These are phyloP conservation scores for Campylorhamphus procurvoides DNA, from an alignment of 2,113 vertebrate species.

Conservation along the genomic window DNA sequence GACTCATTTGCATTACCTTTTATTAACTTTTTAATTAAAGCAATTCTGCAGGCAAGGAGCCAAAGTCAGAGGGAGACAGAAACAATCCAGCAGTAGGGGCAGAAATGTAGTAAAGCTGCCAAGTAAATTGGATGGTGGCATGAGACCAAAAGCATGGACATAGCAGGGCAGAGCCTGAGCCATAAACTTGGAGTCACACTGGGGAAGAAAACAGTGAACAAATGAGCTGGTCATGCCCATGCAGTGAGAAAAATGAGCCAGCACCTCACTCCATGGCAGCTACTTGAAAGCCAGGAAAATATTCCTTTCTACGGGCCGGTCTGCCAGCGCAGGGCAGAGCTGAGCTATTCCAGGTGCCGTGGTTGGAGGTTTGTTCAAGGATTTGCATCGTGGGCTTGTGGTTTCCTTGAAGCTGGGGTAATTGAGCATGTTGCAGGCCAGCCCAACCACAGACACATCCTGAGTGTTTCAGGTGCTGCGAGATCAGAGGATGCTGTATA, in stretches of 20 bases:
- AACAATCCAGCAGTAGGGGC: background rate
- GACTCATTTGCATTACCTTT: background rate
- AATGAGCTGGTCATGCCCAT: background rate
- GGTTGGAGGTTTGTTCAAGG: background rate
- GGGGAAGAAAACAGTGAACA: background rate
- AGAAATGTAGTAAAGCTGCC: conserved; percentile 17
- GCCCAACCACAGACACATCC: background rate
- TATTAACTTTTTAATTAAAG: conserved; percentile 68
- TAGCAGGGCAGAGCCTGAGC: background rate
- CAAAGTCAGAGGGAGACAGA: conserved; percentile 20
- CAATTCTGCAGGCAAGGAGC: conserved; percentile 26
- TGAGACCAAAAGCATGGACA: conserved; percentile 16
- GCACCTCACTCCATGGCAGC: background rate
- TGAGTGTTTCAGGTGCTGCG: background rate
- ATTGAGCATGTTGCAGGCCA: background rate
- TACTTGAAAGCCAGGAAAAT: background rate
- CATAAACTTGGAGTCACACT: background rate
- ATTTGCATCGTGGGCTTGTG: background rate
- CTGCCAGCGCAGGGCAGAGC: background rate
- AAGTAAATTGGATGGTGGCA: conserved; percentile 24
- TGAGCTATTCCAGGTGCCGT: background rate
- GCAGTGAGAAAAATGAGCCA: conserved; percentile 24
- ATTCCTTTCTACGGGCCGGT: background rate
- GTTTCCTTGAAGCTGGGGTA: background rate
- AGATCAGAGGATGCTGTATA: background rate